Evolutionary conservation across 2,888 invertebrate genomes (phyloP).

Genomic region (Sarcophaga carnaria): DNA sequence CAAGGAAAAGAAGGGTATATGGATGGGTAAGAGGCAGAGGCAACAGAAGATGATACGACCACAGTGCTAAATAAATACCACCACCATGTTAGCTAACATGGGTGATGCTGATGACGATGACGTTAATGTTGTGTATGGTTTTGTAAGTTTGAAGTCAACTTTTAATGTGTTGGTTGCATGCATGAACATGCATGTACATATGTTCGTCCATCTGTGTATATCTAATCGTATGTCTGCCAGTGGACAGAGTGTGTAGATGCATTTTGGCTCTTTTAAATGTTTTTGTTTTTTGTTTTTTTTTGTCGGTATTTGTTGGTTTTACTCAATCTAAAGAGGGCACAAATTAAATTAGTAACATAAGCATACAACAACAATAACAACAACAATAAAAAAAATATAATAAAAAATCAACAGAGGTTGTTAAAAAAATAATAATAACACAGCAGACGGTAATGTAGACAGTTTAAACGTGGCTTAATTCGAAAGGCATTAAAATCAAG

Average conservation of each 20-base stretch:
- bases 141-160: not conserved
- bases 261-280: not conserved
- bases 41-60: slow-evolving; percentile 12
- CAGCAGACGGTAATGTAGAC: slow-evolving; percentile 56
- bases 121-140: no score
- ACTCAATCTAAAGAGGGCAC: slow-evolving; percentile 41
- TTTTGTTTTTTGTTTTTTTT: not conserved
- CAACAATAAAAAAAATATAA: slow-evolving; percentile 21
- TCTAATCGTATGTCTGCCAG: no score
- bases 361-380: slow-evolving; percentile 45
- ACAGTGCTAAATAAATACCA: slow-evolving; percentile 41
- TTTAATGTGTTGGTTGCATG: not conserved
- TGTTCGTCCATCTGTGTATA: not conserved
- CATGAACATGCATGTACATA: not conserved
- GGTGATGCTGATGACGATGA: not conserved
- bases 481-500: not conserved
- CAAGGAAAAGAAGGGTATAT: not conserved
- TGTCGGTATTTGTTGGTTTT: slow-evolving; percentile 3
- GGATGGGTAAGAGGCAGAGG: not conserved
- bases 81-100: not conserved
- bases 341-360: slow-evolving; percentile 58
- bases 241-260: not conserved
- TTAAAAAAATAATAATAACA: not conserved
- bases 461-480: slow-evolving; percentile 42
- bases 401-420: not conserved